Evolutionary conservation across 2,113 vertebrate species (phyloP).

Genomic region (Myxocyprinus asiaticus): DNA sequence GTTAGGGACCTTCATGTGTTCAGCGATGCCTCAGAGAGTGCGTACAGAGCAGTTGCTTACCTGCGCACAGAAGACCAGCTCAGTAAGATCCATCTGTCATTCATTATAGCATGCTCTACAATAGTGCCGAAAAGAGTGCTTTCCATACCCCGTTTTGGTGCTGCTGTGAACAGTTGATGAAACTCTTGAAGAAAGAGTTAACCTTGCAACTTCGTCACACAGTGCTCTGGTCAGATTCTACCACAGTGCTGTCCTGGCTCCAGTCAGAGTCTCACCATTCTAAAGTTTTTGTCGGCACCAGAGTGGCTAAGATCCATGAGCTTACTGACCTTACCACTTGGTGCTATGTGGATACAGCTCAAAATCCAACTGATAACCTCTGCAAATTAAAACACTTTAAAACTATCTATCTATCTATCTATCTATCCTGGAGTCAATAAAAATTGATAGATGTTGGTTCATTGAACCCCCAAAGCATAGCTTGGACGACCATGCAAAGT

Average conservation of each 20-base stretch:
- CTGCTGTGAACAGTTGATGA: conserved; percentile 24
- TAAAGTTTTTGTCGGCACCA: conserved; percentile 1
- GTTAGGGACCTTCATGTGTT: too few relatives aligned
- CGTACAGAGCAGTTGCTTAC: too few relatives aligned
- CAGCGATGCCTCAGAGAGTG: too few relatives aligned
- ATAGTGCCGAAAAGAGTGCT: conserved; percentile 1
- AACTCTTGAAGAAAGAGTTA: too few relatives aligned
- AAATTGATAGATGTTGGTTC: neutral
- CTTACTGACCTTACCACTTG: neutral
- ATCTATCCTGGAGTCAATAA: too few relatives aligned
- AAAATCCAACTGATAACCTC: conserved; percentile 17
- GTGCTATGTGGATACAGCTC: conserved; percentile 1
- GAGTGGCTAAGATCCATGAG: conserved; percentile 24
- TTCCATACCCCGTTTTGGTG: conserved; percentile 3
- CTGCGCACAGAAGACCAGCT: too few relatives aligned
- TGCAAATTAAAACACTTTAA: neutral
- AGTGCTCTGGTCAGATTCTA: conserved; percentile 6
- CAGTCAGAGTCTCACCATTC: conserved; percentile 14
- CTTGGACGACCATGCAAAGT: too few relatives aligned
- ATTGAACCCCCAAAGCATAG: too few relatives aligned
- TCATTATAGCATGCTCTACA: too few relatives aligned
- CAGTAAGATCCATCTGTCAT: too few relatives aligned
- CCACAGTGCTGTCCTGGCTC: conserved; percentile 8
- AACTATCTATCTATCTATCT: too few relatives aligned
- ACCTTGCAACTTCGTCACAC: neutral